A percentile compares a stretch with the other conserved stretches of the same genome.
phyloP scores from a whole-genome alignment of 1,140 invertebrate species.

The Drosophila kurseongensis region DNA sequence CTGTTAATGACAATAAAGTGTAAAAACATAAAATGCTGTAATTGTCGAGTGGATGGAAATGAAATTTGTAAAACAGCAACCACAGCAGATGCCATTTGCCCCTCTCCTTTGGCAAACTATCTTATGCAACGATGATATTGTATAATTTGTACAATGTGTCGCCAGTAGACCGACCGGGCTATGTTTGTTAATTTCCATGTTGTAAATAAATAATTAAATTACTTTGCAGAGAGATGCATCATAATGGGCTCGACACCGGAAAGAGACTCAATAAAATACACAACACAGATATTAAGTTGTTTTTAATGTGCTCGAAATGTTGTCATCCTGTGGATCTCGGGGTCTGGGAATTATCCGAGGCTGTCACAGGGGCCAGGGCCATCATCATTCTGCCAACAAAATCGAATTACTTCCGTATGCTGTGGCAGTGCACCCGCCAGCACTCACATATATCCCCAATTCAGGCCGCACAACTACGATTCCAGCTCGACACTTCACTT shows the following conservation, averaged over 20 bases:
- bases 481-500: constrained; percentile 55
- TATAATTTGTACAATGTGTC: constrained; percentile 48
- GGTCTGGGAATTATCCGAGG: constrained; percentile 39
- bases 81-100: background rate
- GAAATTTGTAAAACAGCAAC: constrained; percentile 47
- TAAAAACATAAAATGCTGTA: constrained; percentile 58
- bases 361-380: constrained; percentile 56
- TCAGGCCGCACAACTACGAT: constrained; percentile 44
- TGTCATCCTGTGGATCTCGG: constrained; percentile 39
- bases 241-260: constrained; percentile 34
- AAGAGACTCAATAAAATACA: constrained; percentile 42
- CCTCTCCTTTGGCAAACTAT: background rate
- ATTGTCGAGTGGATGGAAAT: constrained; percentile 49
- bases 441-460: constrained; percentile 42
- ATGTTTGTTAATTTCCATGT: constrained; percentile 66
- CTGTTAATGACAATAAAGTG: constrained; percentile 64
- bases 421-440: constrained; percentile 42
- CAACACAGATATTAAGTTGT: constrained; percentile 59
- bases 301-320: constrained; percentile 56
- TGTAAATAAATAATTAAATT: constrained; percentile 72
- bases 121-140: constrained; percentile 34
- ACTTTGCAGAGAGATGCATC: constrained; percentile 38
- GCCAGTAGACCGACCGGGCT: constrained; percentile 21
- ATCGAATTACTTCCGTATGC: constrained; percentile 81
- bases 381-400: constrained; percentile 67